Evolutionary conservation across 2,888 invertebrate genomes (phyloP), one percentile per base, ranked within the genome.

Genomic region (Fabriciana adippe): DNA sequence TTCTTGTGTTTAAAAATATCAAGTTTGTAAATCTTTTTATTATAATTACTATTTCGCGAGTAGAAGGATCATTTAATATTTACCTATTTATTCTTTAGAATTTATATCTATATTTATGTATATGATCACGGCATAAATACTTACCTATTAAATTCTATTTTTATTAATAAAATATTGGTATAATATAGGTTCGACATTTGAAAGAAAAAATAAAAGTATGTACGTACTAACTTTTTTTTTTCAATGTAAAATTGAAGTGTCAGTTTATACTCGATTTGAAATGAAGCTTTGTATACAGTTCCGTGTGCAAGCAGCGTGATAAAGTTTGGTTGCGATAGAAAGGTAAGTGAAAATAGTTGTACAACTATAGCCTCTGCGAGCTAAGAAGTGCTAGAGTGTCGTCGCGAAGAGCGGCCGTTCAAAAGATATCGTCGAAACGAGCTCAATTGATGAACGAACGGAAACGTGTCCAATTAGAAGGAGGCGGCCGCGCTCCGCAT

Each of bases 401-500:
- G 66, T 69, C 59, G 68, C 70, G 68, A 68, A 57, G 71, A 66
- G 64, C 67, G 65, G 66, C 66, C 67, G 71, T 82, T 87, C 88
- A 87, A 87, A 86, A 90, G 89, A 89, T 86, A 86, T 84, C 81
- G 85, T 72, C 86, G 85, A 90, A 92, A 92, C 90, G 89, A 92
- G 90, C 88, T 88, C 91, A 91, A 92, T 91, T 91, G 91, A 90
- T 85, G 91, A 90, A 89, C 80, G 79, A 89, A 90, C 90, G 92
- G 91, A 92, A 92, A 92, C 90, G 90, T 90, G 91, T 89, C 90
- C 92, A 92, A 92, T 92, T 91, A 92, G 90, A 88, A 90, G 89
- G 85, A 88, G 90, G 90, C 88, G 89, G 71, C 69, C 70, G 70
- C 73, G 84, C 83, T 82, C 80, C 85, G 87, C 85, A 88, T 88